phyloP scores from a whole-genome alignment of 2,888 invertebrate genomes.

The Acronicta alni region DNA sequence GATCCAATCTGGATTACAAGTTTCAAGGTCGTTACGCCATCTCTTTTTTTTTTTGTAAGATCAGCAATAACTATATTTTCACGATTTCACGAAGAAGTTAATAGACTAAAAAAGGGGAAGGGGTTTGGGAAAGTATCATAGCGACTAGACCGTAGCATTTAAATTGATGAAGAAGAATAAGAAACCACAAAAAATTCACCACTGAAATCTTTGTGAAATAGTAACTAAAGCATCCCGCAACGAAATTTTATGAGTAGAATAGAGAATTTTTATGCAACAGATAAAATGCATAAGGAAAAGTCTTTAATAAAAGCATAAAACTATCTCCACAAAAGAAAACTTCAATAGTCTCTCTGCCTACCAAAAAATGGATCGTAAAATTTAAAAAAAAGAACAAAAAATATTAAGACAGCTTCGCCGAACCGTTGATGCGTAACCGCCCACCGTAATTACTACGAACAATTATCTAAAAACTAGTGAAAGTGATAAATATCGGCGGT shows the following conservation, averaged over 20 bases:
- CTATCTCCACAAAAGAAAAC: slow-evolving; percentile 8
- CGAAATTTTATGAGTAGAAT: not conserved
- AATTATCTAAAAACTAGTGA: slow-evolving; percentile 58
- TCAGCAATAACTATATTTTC: no score
- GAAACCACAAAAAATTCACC: no score
- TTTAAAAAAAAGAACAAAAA: slow-evolving; percentile 10
- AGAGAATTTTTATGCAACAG: not conserved
- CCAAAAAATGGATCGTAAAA: slow-evolving; percentile 11
- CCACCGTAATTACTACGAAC: slow-evolving; percentile 46
- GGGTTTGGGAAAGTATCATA: no score
- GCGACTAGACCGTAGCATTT: no score
- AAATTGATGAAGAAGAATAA: no score
- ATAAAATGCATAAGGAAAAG: not conserved
- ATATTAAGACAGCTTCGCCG: slow-evolving; percentile 5
- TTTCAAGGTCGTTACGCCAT: no score
- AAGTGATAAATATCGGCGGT: slow-evolving; percentile 41
- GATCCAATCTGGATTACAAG: no score
- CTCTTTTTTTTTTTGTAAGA: no score
- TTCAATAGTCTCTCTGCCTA: not conserved
- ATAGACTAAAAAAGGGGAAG: no score
- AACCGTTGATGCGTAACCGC: slow-evolving; percentile 34
- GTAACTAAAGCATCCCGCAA: not conserved
- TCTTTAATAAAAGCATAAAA: slow-evolving; percentile 7
- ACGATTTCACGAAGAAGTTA: no score
- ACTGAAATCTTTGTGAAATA: no score